Percentiles rank a stretch among this genome's conserved stretches.
These are phyloP conservation scores for Micronycteris hirsuta DNA, from an alignment of 2,113 vertebrate genomes.

Conservation along the genomic window DNA sequence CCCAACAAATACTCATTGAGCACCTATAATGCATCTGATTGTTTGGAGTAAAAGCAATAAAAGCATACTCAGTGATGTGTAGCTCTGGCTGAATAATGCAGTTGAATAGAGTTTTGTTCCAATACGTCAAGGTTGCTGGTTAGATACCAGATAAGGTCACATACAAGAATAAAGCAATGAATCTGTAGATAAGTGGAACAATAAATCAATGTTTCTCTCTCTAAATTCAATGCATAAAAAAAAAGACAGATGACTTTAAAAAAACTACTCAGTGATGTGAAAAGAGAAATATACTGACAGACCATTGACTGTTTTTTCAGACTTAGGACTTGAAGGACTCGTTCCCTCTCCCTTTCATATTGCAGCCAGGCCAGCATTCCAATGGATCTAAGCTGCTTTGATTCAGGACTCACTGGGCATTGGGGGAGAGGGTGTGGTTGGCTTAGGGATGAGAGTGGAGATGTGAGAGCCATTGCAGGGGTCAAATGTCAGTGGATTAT, in stretches of 20 bases:
- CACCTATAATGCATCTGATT: neutral
- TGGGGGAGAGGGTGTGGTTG: neutral
- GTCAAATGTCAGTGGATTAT: neutral
- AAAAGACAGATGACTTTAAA: no score
- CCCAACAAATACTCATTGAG: neutral
- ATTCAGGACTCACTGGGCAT: no score
- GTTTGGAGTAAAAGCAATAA: neutral
- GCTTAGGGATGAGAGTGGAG: neutral
- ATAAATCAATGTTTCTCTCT: no score
- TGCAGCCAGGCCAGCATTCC: neutral
- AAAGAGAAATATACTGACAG: neutral
- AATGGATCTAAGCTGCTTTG: neutral
- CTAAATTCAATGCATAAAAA: no score
- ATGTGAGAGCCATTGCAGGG: no score
- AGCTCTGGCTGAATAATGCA: no score
- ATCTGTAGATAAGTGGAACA: no score
- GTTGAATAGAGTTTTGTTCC: no score
- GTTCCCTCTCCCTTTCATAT: neutral
- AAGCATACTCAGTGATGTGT: neutral
- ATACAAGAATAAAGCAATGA: no score
- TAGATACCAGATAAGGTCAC: no score
- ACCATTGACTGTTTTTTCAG: neutral
- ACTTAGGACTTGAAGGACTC: neutral
- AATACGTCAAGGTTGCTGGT: no score
- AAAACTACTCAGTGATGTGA: neutral